Conservation (phyloP, 2,888 invertebrate genomes). For the Opisthograptis luteolata region DNA sequence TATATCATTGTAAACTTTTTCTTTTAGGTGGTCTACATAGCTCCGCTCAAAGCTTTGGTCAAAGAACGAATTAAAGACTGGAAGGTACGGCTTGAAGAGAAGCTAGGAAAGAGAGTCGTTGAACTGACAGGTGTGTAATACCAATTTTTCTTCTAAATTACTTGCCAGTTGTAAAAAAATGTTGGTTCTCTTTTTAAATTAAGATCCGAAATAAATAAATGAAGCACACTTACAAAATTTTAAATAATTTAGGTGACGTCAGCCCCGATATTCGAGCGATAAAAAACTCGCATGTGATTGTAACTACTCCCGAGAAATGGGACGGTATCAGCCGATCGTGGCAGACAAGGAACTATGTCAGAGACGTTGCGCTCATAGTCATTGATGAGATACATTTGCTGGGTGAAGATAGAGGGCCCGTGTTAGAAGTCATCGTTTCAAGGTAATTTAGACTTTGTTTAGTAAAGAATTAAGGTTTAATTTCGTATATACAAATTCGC, state of each 20-base stretch:
- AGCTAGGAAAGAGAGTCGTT: constrained; percentile 92
- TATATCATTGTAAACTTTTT: constrained; percentile 9
- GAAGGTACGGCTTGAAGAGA: constrained; percentile 90
- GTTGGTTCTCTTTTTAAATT: too few species aligned
- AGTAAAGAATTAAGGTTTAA: neutral
- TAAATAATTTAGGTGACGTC: constrained; percentile 79
- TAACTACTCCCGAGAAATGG: constrained; percentile 99
- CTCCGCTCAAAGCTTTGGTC: constrained; percentile 98
- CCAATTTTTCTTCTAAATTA: too few species aligned
- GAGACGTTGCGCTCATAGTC: constrained; percentile 94
- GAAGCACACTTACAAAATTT: too few species aligned
- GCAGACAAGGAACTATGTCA: constrained; percentile 98
- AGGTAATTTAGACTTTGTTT: constrained; percentile 55
- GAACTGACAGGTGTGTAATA: constrained; percentile 94
- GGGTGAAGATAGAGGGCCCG: constrained; percentile 95
- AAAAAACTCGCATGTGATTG: constrained; percentile 94
- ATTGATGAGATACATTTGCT: constrained; percentile 99
- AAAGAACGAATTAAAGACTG: constrained; percentile 98
- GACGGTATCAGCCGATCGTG: constrained; percentile 99
- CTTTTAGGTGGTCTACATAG: constrained; percentile 96
- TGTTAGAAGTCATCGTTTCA: constrained; percentile 98
- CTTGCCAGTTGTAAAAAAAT: too few species aligned
- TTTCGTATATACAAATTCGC: neutral
- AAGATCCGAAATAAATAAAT: too few species aligned
- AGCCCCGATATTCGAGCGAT: constrained; percentile 95